Conservation (phyloP, 2,888 invertebrate genomes). For the Lobophora halterata region DNA sequence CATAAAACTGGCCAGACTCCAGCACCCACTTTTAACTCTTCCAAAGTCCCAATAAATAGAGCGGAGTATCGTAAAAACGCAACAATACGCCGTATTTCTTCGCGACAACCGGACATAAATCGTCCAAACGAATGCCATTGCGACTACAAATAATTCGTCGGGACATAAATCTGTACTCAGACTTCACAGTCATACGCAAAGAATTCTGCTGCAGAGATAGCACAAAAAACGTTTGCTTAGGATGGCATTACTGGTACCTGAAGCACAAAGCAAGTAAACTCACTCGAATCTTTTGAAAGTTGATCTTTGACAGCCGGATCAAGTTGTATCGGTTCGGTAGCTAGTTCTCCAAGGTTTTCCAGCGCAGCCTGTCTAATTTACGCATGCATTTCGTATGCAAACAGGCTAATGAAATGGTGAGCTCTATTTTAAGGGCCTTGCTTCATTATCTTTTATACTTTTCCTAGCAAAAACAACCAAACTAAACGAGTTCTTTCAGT, state of each 20-base stretch:
- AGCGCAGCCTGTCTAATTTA: constrained; percentile 16
- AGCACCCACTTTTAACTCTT: constrained; percentile 16
- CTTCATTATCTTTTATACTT: no score
- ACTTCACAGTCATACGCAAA: constrained; percentile 31
- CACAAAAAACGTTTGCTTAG: constrained; percentile 33
- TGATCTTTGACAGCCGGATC: constrained; percentile 21
- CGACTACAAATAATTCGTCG: constrained; percentile 39
- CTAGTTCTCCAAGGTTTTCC: constrained; percentile 23
- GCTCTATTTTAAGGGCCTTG: constrained; percentile 14
- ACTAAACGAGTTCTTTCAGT: no score
- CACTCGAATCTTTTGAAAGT: constrained; percentile 26
- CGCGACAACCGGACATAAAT: constrained; percentile 40
- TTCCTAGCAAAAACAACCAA: no score
- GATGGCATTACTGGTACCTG: constrained; percentile 17
- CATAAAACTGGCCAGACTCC: constrained; percentile 16
- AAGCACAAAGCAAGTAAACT: constrained; percentile 21
- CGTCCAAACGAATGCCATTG: constrained; percentile 34
- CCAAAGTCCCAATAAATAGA: constrained; percentile 35
- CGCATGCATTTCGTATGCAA: constrained; percentile 17
- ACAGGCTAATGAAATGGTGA: constrained; percentile 8
- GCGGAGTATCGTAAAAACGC: constrained; percentile 39
- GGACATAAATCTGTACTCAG: constrained; percentile 40
- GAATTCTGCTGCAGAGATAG: constrained; percentile 33
- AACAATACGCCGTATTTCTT: constrained; percentile 39
- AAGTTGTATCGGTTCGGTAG: constrained; percentile 12